Evolutionary conservation across 2,888 invertebrate species (phyloP).

Genomic region (Cosmopolites sordidus): DNA sequence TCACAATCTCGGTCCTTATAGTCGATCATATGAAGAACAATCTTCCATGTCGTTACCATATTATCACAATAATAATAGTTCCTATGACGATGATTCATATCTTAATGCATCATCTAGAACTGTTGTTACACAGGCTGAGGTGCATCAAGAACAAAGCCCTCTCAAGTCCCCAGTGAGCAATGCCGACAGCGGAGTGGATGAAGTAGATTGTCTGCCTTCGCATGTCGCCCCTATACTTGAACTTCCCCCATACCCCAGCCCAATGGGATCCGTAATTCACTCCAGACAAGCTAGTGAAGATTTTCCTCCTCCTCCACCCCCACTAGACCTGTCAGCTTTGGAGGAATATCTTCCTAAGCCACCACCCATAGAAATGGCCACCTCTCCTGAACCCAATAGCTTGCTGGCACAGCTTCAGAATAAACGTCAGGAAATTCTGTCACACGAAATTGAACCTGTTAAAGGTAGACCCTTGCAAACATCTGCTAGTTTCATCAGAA

Average conservation of each 20-base stretch:
- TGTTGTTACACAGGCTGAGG: conserved; percentile 80
- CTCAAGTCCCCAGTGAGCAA: conserved; percentile 44
- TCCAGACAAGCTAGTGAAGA: conserved; percentile 85
- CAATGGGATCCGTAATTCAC: conserved; percentile 70
- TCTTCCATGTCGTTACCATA: conserved; percentile 35
- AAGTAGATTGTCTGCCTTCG: conserved; percentile 60
- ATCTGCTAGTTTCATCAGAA: conserved; percentile 29
- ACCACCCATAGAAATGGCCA: conserved; percentile 30
- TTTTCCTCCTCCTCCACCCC: conserved; percentile 84
- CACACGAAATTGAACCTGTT: conserved; percentile 47
- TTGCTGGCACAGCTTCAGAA: conserved; percentile 62
- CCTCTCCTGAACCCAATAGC: conserved; percentile 41
- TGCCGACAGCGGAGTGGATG: conserved; percentile 55
- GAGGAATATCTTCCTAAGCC: conserved; percentile 52
- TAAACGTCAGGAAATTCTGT: conserved; percentile 58
- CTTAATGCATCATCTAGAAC: conserved; percentile 32
- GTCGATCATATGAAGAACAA: conserved; percentile 32
- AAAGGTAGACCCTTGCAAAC: conserved; percentile 39
- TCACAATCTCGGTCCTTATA: conserved; percentile 41
- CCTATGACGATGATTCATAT: conserved; percentile 32
- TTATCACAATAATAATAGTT: conserved; percentile 35
- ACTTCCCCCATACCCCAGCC: conserved; percentile 77
- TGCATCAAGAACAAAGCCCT: conserved; percentile 77
- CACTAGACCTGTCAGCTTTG: conserved; percentile 63
- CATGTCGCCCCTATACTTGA: conserved; percentile 52